Conservation (phyloP, 2,888 invertebrate species). For the Apotomis capreana region DNA sequence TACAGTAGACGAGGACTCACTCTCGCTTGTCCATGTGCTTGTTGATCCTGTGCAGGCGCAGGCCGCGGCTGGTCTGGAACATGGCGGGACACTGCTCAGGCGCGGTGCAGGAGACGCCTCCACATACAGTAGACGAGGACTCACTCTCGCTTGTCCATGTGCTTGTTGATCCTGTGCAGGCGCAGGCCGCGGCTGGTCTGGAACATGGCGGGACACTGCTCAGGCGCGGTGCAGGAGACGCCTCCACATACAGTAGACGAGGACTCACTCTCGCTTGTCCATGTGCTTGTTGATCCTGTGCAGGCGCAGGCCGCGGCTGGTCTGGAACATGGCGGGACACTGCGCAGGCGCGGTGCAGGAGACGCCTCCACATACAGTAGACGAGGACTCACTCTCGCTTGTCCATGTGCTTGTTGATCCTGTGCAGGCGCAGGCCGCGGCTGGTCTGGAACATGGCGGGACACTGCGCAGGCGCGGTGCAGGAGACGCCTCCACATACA, state of each 20-base stretch:
- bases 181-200: slow-evolving; percentile 50
- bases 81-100: slow-evolving; percentile 37
- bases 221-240: slow-evolving; percentile 48
- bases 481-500: slow-evolving; percentile 54
- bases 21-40: slow-evolving; percentile 47
- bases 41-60: slow-evolving; percentile 48
- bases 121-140: no score
- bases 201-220: slow-evolving; percentile 45
- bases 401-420: slow-evolving; percentile 47
- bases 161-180: slow-evolving; percentile 47
- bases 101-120: slow-evolving; percentile 50
- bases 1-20: background rate
- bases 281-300: slow-evolving; percentile 49
- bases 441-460: slow-evolving; percentile 48
- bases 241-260: no score
- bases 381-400: slow-evolving; percentile 30
- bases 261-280: slow-evolving; percentile 44
- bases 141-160: slow-evolving; percentile 46
- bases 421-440: slow-evolving; percentile 50
- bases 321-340: slow-evolving; percentile 47
- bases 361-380: no score
- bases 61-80: slow-evolving; percentile 50
- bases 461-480: slow-evolving; percentile 37
- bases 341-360: slow-evolving; percentile 42
- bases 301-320: slow-evolving; percentile 48